Conservation (phyloP, 2,888 invertebrate species). For the Dendrolimus houi region DNA sequence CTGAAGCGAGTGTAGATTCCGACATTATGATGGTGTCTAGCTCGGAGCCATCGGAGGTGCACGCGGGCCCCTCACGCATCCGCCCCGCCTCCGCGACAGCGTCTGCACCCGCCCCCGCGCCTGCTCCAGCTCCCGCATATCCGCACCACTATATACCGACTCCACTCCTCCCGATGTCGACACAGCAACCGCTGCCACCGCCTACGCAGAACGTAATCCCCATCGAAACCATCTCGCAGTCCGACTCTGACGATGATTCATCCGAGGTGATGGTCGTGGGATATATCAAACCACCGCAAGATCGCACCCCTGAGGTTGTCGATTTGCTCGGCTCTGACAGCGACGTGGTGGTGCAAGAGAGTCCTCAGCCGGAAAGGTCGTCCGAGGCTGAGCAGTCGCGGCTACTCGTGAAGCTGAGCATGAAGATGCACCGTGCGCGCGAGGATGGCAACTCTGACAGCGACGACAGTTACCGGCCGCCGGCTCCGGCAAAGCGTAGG, state of each 20-base stretch:
- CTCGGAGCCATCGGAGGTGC: constrained; percentile 32
- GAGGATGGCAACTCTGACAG: constrained; percentile 25
- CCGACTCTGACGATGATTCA: constrained; percentile 65
- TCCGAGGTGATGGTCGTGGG: constrained; percentile 79
- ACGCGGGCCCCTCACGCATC: constrained; percentile 8
- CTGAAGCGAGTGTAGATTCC: constrained; percentile 48
- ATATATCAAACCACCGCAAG: constrained; percentile 80
- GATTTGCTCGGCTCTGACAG: constrained; percentile 77
- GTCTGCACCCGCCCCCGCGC: constrained; percentile 19
- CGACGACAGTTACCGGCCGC: constrained; percentile 31
- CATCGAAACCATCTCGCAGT: constrained; percentile 66
- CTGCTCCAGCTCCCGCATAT: constrained; percentile 32
- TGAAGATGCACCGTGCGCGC: constrained; percentile 27
- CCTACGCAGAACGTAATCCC: constrained; percentile 44
- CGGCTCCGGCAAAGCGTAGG: constrained; percentile 16
- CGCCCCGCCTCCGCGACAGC: constrained; percentile 19
- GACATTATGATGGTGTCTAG: constrained; percentile 54
- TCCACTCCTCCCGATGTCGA: background rate
- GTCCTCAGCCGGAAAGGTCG: constrained; percentile 22
- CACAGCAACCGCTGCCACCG: constrained; percentile 5
- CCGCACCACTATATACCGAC: constrained; percentile 37
- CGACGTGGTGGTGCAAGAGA: constrained; percentile 58
- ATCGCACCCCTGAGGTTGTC: constrained; percentile 80
- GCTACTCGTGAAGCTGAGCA: constrained; percentile 34
- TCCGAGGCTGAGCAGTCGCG: constrained; percentile 11